These are phyloP conservation scores for Chascanopsetta lugubris DNA, from an alignment of 2,113 vertebrate species.

Conservation along the genomic window DNA sequence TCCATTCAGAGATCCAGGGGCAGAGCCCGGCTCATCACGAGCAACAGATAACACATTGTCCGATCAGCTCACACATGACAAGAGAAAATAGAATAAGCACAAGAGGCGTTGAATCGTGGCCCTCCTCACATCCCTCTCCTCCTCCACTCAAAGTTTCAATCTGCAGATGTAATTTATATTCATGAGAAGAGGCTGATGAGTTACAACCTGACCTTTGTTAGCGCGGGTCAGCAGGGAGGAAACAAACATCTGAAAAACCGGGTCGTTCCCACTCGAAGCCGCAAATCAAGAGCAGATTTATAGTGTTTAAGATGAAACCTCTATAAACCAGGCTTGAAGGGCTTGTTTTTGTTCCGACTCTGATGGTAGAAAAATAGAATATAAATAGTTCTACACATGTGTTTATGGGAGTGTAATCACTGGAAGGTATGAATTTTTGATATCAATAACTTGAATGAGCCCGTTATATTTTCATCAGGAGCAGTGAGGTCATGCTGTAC, in stretches of 20 bases:
- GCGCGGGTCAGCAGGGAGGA: slow-evolving; percentile 16
- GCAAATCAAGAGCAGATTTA: not conserved
- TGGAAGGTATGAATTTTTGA: too few relatives aligned
- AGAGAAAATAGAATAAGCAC: not conserved
- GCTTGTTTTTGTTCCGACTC: too few relatives aligned
- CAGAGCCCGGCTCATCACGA: not conserved
- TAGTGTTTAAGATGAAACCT: not conserved
- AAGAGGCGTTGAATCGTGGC: not conserved
- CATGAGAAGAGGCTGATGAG: slow-evolving; percentile 44
- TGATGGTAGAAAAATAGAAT: too few relatives aligned
- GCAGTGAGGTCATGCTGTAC: too few relatives aligned
- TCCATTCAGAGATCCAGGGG: not conserved
- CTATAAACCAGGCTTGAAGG: too few relatives aligned
- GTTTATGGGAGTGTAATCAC: too few relatives aligned
- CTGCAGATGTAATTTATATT: slow-evolving; percentile 55
- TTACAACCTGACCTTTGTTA: slow-evolving; percentile 26
- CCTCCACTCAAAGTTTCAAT: slow-evolving; percentile 26
- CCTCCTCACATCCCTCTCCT: slow-evolving; percentile 1
- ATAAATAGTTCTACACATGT: too few relatives aligned
- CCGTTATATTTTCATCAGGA: too few relatives aligned
- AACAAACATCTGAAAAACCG: slow-evolving; percentile 2
- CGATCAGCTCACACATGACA: not conserved
- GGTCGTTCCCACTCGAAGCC: not conserved
- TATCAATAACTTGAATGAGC: too few relatives aligned
- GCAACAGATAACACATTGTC: not conserved